Evolutionary conservation across 2,797 vertebrate genomes (phyloP), one percentile per base, ranked within the genome.

Genomic region (Staurois parvus): DNA sequence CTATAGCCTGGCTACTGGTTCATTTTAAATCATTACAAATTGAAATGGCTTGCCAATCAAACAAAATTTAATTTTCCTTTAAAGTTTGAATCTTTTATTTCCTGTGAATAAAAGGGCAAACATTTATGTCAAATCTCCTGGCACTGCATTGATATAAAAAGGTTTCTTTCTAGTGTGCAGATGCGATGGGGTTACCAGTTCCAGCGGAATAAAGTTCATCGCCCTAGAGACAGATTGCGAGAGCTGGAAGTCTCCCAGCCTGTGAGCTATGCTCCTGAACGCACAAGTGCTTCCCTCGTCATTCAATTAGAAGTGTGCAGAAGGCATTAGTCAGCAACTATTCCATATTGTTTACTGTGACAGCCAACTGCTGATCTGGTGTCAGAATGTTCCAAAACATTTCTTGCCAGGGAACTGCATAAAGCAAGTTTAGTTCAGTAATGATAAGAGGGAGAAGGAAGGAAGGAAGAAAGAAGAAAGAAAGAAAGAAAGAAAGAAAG

Each of bases 241-340:
- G 59, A 64, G 59, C 59, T 64, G 24, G 59, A 64, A 26, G 24
- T 64, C n/a, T 64, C 24, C 9, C 59, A 64, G n/a, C 7, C 59
- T 64, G 59, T n/a, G 59, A 26, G 59, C 59, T 24, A 26, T 64
- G 59, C 59, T 26, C 59, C n/a, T 64, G 12, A 26, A 64, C n/a
- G 59, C 59, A 64, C 59, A 64, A 64, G 59, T 26, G 59, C 59
- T 64, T 64, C 59, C 59, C 59, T 64, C 24, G 59, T 64, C 59
- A 64, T 64, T 64, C 59, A 64, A 64, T 64, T 64, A 64, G 59
- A 62, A 21, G 56, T n/a, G 56, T 4, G 7, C 56, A n/a, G 56
- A 64, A 64, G 59, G 59, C 59, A 64, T 64, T 64, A 64, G 59
- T 64, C 59, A 64, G 59, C 59, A 64, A 64, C 59, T 64, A 64